Percentiles rank a stretch among this genome's conserved stretches.
Evolutionary conservation across 1,140 invertebrate genomes (phyloP).

Genomic region (Eumaeus atala): DNA sequence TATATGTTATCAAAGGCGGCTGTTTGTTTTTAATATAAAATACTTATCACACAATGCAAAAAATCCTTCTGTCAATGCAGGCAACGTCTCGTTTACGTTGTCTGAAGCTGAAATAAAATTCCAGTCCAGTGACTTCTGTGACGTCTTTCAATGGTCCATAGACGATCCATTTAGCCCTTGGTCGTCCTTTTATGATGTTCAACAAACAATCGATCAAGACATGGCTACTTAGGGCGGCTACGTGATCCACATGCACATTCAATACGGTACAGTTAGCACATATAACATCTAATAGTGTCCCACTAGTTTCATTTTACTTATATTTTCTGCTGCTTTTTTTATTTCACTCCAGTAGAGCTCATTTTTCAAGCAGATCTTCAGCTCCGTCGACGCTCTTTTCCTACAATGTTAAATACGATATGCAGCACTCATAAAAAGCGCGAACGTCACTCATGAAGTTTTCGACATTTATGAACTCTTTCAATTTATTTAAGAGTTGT

Average conservation of each 20-base stretch:
- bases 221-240: constrained; percentile 10
- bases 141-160: too few species aligned
- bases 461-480: constrained; percentile 3
- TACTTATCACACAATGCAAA: background rate
- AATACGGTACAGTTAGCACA: too few species aligned
- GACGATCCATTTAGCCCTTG: too few species aligned
- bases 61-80: background rate
- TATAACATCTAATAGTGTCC: too few species aligned
- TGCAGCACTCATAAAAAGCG: constrained; percentile 16
- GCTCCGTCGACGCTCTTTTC: constrained; percentile 16
- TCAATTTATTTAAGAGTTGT: constrained; percentile 7
- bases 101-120: background rate
- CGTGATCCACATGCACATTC: too few species aligned
- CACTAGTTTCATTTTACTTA: constrained; percentile 10
- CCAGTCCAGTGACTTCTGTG: constrained; percentile 10
- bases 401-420: constrained; percentile 17
- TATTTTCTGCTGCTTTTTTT: constrained; percentile 16
- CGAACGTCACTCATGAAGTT: constrained; percentile 13
- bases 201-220: constrained; percentile 11
- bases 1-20: constrained; percentile 5
- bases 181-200: background rate
- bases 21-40: background rate
- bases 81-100: constrained; percentile 7
- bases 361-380: constrained; percentile 18
- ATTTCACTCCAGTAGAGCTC: constrained; percentile 17